These are phyloP conservation scores for Neotoma lepida DNA, from an alignment of 2,113 vertebrate species.

Conservation along the genomic window DNA sequence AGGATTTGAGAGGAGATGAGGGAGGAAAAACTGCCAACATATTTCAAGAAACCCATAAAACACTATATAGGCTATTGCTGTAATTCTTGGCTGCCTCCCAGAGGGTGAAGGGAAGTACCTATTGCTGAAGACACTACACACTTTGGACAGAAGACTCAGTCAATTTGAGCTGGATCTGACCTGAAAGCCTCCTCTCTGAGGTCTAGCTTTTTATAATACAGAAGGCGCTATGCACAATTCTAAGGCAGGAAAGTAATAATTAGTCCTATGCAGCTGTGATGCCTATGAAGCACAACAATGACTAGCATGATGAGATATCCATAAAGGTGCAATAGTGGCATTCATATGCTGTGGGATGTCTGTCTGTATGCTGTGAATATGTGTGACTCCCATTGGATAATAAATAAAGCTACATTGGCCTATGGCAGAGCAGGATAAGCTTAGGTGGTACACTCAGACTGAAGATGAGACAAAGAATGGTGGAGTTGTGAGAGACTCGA, in stretches of 20 bases:
- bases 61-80: neutral
- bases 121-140: neutral
- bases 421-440: too few species aligned
- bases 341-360: too few species aligned
- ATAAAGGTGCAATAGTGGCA: neutral
- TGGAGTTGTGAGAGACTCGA: too few species aligned
- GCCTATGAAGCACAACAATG: neutral
- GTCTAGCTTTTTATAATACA: neutral
- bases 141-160: neutral
- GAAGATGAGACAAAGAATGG: too few species aligned
- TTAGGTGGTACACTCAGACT: too few species aligned
- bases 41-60: neutral
- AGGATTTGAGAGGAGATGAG: neutral
- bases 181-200: neutral
- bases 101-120: neutral
- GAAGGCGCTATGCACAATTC: neutral
- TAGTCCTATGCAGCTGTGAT: too few species aligned
- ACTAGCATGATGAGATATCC: neutral
- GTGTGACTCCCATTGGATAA: too few species aligned
- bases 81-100: neutral
- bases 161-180: neutral
- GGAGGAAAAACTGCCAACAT: too few species aligned
- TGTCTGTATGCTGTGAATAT: too few species aligned
- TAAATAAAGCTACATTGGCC: too few species aligned
- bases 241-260: neutral